phyloP scores from a whole-genome alignment of 2,888 invertebrate species.

The Salticus scenicus region DNA sequence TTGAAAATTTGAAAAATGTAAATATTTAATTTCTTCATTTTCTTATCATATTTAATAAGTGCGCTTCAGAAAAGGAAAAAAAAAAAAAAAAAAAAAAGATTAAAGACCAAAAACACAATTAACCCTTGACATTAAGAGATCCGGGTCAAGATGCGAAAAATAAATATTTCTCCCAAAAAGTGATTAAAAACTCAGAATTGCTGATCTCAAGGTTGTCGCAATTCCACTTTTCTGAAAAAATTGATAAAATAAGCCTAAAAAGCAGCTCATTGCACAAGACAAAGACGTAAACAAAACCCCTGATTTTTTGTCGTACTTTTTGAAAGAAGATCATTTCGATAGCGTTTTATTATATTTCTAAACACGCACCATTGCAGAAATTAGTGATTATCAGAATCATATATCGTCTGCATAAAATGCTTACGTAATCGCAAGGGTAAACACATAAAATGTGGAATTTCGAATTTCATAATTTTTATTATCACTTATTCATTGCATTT shows the following conservation, averaged over 20 bases:
- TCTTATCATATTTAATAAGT: background rate
- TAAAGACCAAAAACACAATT: constrained; percentile 40
- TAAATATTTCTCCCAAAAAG: constrained; percentile 38
- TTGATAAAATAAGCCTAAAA: constrained; percentile 16
- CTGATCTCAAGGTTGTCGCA: background rate
- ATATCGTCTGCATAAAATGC: background rate
- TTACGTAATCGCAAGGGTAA: background rate
- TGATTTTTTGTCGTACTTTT: background rate
- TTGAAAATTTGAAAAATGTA: too few species aligned
- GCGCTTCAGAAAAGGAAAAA: background rate
- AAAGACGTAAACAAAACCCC: constrained; percentile 26
- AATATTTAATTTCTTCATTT: too few species aligned
- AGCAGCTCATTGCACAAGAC: background rate
- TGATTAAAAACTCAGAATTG: constrained; percentile 30
- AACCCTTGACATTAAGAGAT: constrained; percentile 51
- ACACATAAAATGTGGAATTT: background rate
- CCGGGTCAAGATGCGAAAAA: constrained; percentile 16
- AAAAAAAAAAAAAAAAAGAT: too few species aligned
- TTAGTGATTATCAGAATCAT: constrained; percentile 1
- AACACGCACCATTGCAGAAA: background rate
- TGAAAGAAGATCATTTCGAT: background rate
- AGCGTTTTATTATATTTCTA: background rate
- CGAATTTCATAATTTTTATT: background rate
- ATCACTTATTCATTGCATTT: too few species aligned
- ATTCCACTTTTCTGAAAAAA: background rate